Percentiles rank a stretch among this genome's conserved stretches.
These are phyloP conservation scores for Melieria crassipennis DNA, from an alignment of 2,888 invertebrate species.

Conservation along the genomic window DNA sequence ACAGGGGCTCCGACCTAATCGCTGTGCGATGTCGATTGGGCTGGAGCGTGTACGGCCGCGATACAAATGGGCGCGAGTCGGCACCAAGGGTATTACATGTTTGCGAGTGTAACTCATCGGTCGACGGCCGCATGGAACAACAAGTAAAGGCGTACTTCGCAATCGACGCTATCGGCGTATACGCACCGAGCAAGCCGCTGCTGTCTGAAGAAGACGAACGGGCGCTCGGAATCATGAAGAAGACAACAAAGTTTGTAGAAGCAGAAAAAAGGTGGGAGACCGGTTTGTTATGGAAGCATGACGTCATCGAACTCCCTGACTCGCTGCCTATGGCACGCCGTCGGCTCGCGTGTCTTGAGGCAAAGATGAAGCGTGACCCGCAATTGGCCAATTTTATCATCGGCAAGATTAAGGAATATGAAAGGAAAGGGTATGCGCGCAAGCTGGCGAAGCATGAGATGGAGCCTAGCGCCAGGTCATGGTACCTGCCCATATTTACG, in stretches of 20 bases:
- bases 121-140: too few species aligned
- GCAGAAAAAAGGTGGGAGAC: conserved; percentile 33
- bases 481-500: conserved; percentile 52
- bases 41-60: conserved; percentile 37
- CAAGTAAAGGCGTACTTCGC: too few species aligned
- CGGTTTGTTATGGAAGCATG: conserved; percentile 29
- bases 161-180: conserved; percentile 20
- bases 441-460: conserved; percentile 21
- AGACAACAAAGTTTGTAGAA: conserved; percentile 25
- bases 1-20: conserved; percentile 25
- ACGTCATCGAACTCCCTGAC: conserved; percentile 31
- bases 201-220: conserved; percentile 14
- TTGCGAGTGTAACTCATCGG: background rate
- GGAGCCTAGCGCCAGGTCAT: conserved; percentile 26
- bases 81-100: conserved; percentile 16
- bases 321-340: conserved; percentile 34
- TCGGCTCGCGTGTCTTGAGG: conserved; percentile 28
- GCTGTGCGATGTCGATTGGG: conserved; percentile 36
- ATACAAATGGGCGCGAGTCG: background rate
- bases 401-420: conserved; percentile 29
- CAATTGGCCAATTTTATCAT: conserved; percentile 21
- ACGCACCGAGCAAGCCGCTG: background rate
- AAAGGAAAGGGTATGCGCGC: conserved; percentile 26
- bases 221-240: conserved; percentile 31
- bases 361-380: conserved; percentile 30